Conservation (phyloP, 2,888 invertebrate genomes). For the Laothoe populi region DNA sequence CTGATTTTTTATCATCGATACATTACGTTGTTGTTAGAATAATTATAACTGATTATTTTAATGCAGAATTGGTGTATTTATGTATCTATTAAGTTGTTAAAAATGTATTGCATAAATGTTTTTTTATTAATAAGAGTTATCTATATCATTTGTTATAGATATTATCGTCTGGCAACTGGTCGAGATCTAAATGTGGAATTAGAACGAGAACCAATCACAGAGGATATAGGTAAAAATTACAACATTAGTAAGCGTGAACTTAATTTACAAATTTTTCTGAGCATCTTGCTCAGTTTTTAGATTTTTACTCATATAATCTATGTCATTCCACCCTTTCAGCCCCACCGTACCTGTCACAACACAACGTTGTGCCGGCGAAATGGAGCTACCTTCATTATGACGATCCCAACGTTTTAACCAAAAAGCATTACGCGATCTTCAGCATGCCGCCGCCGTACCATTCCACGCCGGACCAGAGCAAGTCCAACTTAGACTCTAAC, state of each 20-base stretch:
- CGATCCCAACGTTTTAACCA: slow-evolving; percentile 76
- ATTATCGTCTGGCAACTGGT: slow-evolving; percentile 86
- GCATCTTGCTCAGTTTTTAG: no score
- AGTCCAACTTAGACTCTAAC: slow-evolving; percentile 85
- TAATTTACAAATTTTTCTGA: no score
- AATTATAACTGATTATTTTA: no score
- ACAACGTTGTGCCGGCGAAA: slow-evolving; percentile 90
- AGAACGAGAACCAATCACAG: slow-evolving; percentile 87
- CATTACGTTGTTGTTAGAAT: no score
- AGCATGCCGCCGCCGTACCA: slow-evolving; percentile 91
- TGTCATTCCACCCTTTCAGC: slow-evolving; percentile 85
- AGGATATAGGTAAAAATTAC: slow-evolving; percentile 81
- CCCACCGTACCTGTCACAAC: slow-evolving; percentile 92
- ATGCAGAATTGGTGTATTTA: no score
- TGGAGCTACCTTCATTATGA: slow-evolving; percentile 90
- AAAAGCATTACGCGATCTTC: slow-evolving; percentile 87
- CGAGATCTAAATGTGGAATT: slow-evolving; percentile 87
- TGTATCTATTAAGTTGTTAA: no score
- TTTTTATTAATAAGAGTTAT: no score
- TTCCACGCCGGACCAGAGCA: slow-evolving; percentile 81
- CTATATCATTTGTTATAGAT: slow-evolving; percentile 70
- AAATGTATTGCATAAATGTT: no score
- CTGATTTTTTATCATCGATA: no score
- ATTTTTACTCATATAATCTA: no score
- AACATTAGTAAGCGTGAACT: no score